Evolutionary conservation across 2,888 invertebrate genomes (phyloP).

Genomic region (Drosophila longiperda): DNA sequence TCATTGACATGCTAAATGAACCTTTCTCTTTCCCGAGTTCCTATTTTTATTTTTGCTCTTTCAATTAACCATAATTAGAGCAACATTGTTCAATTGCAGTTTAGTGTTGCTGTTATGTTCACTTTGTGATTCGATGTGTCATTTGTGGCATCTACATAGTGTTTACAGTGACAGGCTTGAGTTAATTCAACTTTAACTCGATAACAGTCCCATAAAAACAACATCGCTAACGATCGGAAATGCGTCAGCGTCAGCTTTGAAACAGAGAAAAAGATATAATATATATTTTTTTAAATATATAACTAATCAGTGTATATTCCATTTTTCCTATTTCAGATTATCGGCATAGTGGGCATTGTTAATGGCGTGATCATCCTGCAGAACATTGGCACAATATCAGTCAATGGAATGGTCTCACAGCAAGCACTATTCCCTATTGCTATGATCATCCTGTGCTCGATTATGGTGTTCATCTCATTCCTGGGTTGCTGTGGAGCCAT

Average conservation of each 20-base stretch:
- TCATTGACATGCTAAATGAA: constrained; percentile 58
- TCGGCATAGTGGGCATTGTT: constrained; percentile 89
- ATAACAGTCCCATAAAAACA: neutral
- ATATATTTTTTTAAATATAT: neutral
- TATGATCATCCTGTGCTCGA: constrained; percentile 89
- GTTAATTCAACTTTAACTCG: constrained; percentile 17
- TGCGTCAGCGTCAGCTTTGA: neutral
- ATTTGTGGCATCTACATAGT: constrained; percentile 17
- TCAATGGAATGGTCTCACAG: constrained; percentile 85
- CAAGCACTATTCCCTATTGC: constrained; percentile 87
- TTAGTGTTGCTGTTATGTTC: neutral
- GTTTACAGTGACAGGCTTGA: neutral
- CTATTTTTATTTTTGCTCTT: neutral
- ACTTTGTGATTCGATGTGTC: constrained; percentile 3
- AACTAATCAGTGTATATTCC: neutral
- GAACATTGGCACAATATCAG: constrained; percentile 85
- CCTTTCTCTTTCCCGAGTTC: constrained; percentile 1
- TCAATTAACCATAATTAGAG: constrained; percentile 64
- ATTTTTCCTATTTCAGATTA: constrained; percentile 86
- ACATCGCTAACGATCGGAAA: neutral
- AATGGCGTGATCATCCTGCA: constrained; percentile 88
- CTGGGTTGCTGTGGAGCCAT: constrained; percentile 96
- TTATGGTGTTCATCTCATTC: constrained; percentile 93
- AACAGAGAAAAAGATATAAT: neutral
- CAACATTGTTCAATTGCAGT: constrained; percentile 35